Conservation (phyloP, 1,140 invertebrate species). For the Diploscapter pachys region DNA sequence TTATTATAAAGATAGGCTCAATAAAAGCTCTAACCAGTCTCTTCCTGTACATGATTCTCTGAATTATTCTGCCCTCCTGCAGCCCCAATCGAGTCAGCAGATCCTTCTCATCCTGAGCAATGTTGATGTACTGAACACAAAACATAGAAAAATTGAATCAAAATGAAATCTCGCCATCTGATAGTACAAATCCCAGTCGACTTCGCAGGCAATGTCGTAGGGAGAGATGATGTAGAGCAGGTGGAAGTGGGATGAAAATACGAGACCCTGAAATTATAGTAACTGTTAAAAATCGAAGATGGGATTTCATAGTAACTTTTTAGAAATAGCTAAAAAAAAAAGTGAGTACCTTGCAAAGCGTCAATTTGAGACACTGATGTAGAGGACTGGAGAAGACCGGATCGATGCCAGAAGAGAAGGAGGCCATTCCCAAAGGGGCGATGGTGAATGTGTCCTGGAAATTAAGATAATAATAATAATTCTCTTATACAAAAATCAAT, state of each 20-base stretch:
- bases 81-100: conserved; percentile 18
- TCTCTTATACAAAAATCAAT: conserved; percentile 13
- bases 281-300: too few relatives aligned
- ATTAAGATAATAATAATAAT: neutral
- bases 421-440: conserved; percentile 28
- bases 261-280: conserved; percentile 22
- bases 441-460: conserved; percentile 16
- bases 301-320: too few relatives aligned
- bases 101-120: conserved; percentile 32
- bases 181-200: conserved; percentile 37
- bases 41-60: conserved; percentile 25
- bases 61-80: conserved; percentile 28
- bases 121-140: conserved; percentile 23
- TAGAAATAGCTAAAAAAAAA: too few relatives aligned
- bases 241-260: conserved; percentile 42
- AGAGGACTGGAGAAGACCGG: conserved; percentile 14
- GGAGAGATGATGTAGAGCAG: conserved; percentile 37
- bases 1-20: conserved; percentile 1
- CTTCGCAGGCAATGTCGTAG: conserved; percentile 31
- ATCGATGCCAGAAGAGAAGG: conserved; percentile 26
- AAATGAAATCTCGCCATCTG: too few relatives aligned
- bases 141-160: too few relatives aligned
- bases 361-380: neutral
- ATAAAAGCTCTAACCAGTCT: conserved; percentile 17
- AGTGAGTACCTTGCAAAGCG: conserved; percentile 1